phyloP scores from a whole-genome alignment of 2,113 vertebrate species.

The Lagopus leucura region DNA sequence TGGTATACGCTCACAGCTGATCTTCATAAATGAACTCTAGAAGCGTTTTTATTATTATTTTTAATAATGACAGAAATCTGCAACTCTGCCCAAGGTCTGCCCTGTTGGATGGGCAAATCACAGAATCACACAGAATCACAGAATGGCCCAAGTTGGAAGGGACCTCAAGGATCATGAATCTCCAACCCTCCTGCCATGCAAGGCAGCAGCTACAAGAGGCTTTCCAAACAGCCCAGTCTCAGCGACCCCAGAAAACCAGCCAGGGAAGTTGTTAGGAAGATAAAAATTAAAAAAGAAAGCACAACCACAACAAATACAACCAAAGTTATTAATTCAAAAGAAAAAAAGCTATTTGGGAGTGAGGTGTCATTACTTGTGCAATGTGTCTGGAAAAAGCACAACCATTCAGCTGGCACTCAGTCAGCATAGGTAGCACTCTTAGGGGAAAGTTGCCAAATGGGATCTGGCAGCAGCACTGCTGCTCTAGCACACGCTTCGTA shows the following conservation, averaged over 20 bases:
- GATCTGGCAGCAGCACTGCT: not conserved
- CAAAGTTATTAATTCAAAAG: not conserved
- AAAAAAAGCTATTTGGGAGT: not conserved
- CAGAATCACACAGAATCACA: not conserved
- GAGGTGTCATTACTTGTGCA: not conserved
- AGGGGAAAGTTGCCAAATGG: not conserved
- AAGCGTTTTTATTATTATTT: not conserved
- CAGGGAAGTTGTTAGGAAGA: not conserved
- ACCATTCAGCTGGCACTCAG: not conserved
- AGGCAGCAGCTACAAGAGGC: not conserved
- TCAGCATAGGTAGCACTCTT: not conserved
- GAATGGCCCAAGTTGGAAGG: too few relatives aligned
- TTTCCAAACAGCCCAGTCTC: not conserved
- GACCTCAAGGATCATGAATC: too few relatives aligned
- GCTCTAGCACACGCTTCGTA: rapidly evolving
- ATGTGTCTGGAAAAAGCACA: not conserved
- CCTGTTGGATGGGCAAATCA: not conserved
- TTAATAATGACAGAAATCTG: not conserved
- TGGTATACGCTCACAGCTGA: not conserved
- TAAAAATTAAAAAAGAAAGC: not conserved
- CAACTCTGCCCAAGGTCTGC: not conserved
- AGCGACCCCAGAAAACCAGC: not conserved
- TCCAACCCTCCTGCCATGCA: not conserved
- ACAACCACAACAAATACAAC: not conserved
- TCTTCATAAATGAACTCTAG: not conserved